Evolutionary conservation across 2,888 invertebrate species (phyloP).

Genomic region (Machimus atricapillus): DNA sequence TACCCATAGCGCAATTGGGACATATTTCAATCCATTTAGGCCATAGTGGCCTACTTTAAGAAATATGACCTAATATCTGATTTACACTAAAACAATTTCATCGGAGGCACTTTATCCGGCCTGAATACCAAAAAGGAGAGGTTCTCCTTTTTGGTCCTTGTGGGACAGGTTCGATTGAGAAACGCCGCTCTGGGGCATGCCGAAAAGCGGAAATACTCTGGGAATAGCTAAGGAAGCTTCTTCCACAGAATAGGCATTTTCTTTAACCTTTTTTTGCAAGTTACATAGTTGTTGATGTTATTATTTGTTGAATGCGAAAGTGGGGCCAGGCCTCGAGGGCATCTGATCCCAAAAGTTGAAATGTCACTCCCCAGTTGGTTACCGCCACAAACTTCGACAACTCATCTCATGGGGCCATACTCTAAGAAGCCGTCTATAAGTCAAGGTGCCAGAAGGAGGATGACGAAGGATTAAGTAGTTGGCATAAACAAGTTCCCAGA

Average conservation of each 20-base stretch:
- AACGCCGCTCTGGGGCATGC: neutral
- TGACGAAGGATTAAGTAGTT: neutral
- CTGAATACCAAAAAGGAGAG: neutral
- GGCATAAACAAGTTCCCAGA: neutral
- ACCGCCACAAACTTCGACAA: constrained; percentile 26
- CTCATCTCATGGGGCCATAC: neutral
- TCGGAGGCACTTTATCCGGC: neutral
- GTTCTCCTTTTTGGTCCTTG: neutral
- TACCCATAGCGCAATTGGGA: neutral
- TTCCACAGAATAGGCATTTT: neutral
- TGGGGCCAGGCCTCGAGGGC: neutral
- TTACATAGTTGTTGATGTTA: neutral
- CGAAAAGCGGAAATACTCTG: neutral
- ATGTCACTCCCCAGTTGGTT: constrained; percentile 19
- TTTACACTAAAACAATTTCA: constrained; percentile 7
- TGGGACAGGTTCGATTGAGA: neutral
- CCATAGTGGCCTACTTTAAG: neutral
- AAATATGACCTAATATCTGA: neutral
- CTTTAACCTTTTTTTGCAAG: neutral
- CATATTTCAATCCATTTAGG: neutral
- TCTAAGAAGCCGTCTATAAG: neutral
- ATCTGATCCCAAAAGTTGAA: neutral
- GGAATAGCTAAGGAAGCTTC: neutral
- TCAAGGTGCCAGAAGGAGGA: neutral
- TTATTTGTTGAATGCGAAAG: constrained; percentile 10